Conservation (phyloP, 2,888 invertebrate species). For the Tholera decimalis region DNA sequence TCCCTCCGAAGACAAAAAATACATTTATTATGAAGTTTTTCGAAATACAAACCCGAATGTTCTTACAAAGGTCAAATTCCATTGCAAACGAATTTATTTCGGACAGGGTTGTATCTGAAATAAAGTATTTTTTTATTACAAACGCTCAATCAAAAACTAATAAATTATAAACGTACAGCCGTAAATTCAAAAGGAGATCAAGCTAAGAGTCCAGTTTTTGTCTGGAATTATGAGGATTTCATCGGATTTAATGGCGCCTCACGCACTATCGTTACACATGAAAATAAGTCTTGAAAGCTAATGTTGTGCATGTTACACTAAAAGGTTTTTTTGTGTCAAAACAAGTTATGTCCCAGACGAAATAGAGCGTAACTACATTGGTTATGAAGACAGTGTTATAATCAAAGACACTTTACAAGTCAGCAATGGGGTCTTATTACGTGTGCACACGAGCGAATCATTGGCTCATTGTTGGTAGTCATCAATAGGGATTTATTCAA, state of each 20-base stretch:
- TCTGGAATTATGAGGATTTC: no score
- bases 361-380: constrained; percentile 37
- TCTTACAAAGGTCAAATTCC: no score
- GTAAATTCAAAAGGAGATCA: no score
- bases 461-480: not conserved
- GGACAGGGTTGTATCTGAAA: no score
- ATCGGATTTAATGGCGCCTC: not conserved
- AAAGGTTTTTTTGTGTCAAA: constrained; percentile 4
- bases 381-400: constrained; percentile 32
- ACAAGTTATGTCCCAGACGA: not conserved
- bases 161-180: no score
- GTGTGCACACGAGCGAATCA: constrained; percentile 44
- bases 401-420: constrained; percentile 33
- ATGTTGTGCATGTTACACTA: not conserved
- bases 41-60: no score
- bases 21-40: no score
- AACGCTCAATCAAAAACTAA: no score
- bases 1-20: no score
- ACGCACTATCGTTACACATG: not conserved
- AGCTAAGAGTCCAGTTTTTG: no score
- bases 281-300: not conserved
- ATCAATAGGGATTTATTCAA: constrained; percentile 42
- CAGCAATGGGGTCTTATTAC: constrained; percentile 16
- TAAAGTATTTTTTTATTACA: no score
- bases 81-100: no score